Conservation (phyloP, 2,797 vertebrate species). For the Cottoperca gobio region DNA sequence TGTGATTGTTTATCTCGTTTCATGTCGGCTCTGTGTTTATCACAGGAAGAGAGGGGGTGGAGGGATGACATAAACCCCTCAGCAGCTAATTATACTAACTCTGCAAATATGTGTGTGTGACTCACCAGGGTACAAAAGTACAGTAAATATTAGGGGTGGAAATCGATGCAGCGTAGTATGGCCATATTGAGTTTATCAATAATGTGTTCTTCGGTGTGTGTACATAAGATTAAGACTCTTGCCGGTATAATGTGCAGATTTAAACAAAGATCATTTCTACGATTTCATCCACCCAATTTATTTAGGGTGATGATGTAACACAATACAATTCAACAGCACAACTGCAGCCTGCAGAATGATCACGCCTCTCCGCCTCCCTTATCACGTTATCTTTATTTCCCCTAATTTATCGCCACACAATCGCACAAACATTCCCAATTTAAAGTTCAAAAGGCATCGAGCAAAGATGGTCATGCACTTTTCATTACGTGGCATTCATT, state of each 20-base stretch:
- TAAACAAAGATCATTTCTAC: too few species aligned
- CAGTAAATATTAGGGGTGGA: too few species aligned
- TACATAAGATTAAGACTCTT: too few species aligned
- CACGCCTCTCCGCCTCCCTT: constrained; percentile 17
- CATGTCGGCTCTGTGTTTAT: constrained; percentile 62
- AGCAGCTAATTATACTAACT: constrained; percentile 55
- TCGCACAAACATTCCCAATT: constrained; percentile 29
- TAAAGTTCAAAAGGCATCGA: constrained; percentile 36
- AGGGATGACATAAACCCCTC: constrained; percentile 54
- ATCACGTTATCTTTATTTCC: constrained; percentile 50
- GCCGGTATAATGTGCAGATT: too few species aligned
- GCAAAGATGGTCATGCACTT: constrained; percentile 46
- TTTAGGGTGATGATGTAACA: too few species aligned
- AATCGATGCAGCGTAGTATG: too few species aligned
- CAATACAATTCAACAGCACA: too few species aligned
- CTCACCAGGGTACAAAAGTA: neutral
- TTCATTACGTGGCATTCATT: constrained; percentile 56
- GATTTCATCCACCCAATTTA: too few species aligned
- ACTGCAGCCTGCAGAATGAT: too few species aligned
- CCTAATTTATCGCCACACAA: constrained; percentile 41
- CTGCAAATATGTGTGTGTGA: neutral
- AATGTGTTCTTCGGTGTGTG: neutral
- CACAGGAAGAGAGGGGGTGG: constrained; percentile 70
- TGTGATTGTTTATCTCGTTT: constrained; percentile 59
- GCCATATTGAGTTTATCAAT: neutral